These are phyloP conservation scores for Gavia stellata DNA, from an alignment of 2,113 vertebrate genomes.

Conservation along the genomic window DNA sequence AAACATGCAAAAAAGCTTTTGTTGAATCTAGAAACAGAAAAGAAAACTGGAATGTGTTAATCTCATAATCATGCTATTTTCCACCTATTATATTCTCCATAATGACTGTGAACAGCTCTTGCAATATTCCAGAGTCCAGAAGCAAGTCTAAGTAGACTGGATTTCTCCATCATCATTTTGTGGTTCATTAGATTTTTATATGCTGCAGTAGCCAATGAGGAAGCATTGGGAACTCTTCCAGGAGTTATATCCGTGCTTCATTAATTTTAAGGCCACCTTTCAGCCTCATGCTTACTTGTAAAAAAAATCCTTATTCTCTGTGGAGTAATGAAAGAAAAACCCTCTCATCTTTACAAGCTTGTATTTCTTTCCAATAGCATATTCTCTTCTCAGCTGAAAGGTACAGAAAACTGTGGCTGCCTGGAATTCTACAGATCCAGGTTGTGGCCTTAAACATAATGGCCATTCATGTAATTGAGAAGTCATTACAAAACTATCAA, in stretches of 20 bases:
- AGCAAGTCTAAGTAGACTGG: conserved; percentile 16
- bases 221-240: conserved; percentile 50
- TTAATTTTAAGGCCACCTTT: conserved; percentile 61
- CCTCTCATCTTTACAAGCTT: not conserved
- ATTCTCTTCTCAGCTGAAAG: not conserved
- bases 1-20: not conserved
- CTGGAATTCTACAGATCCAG: not conserved
- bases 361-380: not conserved
- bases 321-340: conserved; percentile 19
- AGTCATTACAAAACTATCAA: not conserved
- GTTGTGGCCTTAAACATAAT: not conserved
- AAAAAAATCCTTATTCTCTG: not conserved
- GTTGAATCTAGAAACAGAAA: not conserved
- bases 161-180: conserved; percentile 58
- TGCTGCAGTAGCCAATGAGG: conserved; percentile 9
- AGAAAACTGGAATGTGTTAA: not conserved
- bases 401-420: not conserved
- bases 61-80: not conserved
- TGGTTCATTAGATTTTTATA: conserved; percentile 54
- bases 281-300: not conserved
- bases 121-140: not conserved
- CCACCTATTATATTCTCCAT: not conserved
- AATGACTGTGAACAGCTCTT: not conserved
- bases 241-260: not conserved
- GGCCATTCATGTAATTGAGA: not conserved